These are phyloP conservation scores for Sinhomidia bicolor DNA, from an alignment of 2,888 invertebrate genomes.

Conservation along the genomic window DNA sequence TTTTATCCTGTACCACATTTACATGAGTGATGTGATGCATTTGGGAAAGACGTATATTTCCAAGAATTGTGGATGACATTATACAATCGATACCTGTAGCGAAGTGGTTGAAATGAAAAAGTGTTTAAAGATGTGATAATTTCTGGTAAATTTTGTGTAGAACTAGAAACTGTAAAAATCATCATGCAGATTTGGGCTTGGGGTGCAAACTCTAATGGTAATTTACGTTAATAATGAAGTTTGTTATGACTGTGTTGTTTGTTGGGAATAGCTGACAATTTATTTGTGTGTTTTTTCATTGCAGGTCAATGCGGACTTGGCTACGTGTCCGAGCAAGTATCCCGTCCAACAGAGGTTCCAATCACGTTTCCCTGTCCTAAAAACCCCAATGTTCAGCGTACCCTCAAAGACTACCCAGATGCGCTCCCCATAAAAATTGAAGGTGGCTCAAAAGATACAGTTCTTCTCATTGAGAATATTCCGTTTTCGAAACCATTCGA, in stretches of 20 bases:
- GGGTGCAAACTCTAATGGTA: slow-evolving; percentile 78
- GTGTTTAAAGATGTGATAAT: no score
- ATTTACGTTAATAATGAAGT: no score
- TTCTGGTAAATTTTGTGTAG: no score
- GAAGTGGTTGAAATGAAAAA: no score
- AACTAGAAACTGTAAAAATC: not conserved
- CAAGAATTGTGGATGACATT: no score
- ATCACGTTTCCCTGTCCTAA: slow-evolving; percentile 18
- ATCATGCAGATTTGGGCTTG: slow-evolving; percentile 77
- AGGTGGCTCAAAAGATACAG: slow-evolving; percentile 75
- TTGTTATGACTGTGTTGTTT: no score
- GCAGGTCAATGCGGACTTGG: slow-evolving; percentile 76
- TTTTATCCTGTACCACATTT: not conserved
- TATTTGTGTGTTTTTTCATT: no score
- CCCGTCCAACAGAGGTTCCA: slow-evolving; percentile 72
- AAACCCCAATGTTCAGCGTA: not conserved
- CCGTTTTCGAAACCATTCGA: slow-evolving; percentile 50
- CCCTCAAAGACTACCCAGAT: slow-evolving; percentile 20
- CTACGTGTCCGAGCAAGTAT: slow-evolving; percentile 76
- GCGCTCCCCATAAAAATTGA: slow-evolving; percentile 56
- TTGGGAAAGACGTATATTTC: no score
- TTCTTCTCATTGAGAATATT: slow-evolving; percentile 59
- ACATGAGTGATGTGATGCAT: no score
- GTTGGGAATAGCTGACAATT: no score
- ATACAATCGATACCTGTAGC: not conserved